Evolutionary conservation across 2,797 vertebrate species (phyloP).

Genomic region (Lepilemur septentrionalis): DNA sequence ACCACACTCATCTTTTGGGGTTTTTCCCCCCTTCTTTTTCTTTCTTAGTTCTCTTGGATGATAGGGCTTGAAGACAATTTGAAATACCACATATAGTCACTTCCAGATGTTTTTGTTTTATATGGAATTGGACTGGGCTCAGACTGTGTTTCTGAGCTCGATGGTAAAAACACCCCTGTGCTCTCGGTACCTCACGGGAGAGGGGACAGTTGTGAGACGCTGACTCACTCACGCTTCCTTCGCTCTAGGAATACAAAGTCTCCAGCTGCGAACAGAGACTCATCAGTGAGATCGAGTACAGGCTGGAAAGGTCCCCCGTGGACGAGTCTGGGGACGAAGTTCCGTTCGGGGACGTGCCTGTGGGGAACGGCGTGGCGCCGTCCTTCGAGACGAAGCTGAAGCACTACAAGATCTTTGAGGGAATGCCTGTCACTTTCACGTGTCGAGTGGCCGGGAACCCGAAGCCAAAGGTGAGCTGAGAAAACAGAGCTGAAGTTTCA

Average conservation of each 20-base stretch:
- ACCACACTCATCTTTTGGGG: slow-evolving; percentile 61
- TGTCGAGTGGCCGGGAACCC: slow-evolving; percentile 95
- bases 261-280: slow-evolving; percentile 99
- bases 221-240: slow-evolving; percentile 46
- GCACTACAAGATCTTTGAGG: slow-evolving; percentile 98
- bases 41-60: slow-evolving; percentile 50
- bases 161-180: neutral
- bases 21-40: neutral
- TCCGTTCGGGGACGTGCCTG: slow-evolving; percentile 87
- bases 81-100: slow-evolving; percentile 63
- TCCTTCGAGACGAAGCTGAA: slow-evolving; percentile 94
- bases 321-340: slow-evolving; percentile 95
- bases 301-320: slow-evolving; percentile 95
- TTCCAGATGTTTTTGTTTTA: slow-evolving; percentile 73
- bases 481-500: neutral
- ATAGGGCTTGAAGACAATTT: slow-evolving; percentile 70
- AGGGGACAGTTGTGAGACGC: neutral
- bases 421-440: slow-evolving; percentile 95
- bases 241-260: slow-evolving; percentile 95
- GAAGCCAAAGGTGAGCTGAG: slow-evolving; percentile 93
- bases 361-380: slow-evolving; percentile 85
- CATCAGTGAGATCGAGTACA: slow-evolving; percentile 98
- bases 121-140: slow-evolving; percentile 38
- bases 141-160: slow-evolving; percentile 64
- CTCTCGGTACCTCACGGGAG: neutral